Percentiles rank a stretch among this genome's conserved stretches.
Conservation (phyloP, 2,797 vertebrate genomes). For the Loris lydekkerianus region DNA sequence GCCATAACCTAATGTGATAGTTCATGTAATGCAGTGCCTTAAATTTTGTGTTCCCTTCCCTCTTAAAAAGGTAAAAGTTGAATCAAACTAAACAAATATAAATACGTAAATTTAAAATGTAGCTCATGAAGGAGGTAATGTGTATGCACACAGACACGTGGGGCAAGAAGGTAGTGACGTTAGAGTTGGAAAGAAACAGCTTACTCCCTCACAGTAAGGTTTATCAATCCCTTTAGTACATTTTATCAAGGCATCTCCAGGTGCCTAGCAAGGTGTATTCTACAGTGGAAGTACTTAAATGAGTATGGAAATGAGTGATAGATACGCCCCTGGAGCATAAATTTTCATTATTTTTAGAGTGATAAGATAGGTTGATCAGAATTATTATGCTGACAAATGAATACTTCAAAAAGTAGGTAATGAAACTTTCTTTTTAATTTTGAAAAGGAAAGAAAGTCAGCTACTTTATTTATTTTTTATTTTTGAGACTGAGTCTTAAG, state of each 20-base stretch:
- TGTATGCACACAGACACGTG: neutral
- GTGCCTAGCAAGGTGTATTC: conserved; percentile 43
- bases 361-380: neutral
- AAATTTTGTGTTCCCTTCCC: neutral
- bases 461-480: no score
- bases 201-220: conserved; percentile 33
- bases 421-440: neutral
- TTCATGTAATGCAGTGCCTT: conserved; percentile 1
- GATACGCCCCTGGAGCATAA: neutral
- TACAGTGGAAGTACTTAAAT: neutral
- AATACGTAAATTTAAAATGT: conserved; percentile 59
- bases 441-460: conserved; percentile 42
- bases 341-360: conserved; percentile 58
- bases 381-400: conserved; percentile 41
- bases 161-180: neutral
- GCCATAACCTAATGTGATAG: neutral
- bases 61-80: conserved; percentile 43
- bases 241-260: neutral
- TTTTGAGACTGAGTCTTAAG: no score
- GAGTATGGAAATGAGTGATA: neutral
- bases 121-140: neutral
- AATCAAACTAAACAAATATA: conserved; percentile 53
- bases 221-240: neutral
- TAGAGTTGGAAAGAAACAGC: neutral
- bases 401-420: conserved; percentile 41